Percentiles rank a stretch among this genome's conserved stretches.
Conservation (phyloP, 2,113 vertebrate species). For the Otolemur garnettii region DNA sequence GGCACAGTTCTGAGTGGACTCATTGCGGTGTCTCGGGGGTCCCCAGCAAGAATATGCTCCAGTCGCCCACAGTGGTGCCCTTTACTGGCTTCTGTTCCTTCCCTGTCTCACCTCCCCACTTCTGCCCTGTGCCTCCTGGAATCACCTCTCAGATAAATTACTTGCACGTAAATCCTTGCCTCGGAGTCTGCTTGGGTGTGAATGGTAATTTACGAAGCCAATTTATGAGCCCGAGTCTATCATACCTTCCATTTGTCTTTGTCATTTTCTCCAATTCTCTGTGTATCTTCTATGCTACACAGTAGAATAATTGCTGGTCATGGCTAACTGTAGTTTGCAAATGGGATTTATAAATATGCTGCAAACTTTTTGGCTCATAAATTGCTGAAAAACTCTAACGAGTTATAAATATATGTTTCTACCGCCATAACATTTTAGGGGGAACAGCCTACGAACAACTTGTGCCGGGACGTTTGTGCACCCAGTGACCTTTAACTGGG, state of each 20-base stretch:
- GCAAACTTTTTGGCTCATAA: slow-evolving; percentile 67
- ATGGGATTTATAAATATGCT: slow-evolving; percentile 63
- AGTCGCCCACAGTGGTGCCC: too few relatives aligned
- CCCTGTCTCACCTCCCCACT: neutral
- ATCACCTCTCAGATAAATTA: neutral
- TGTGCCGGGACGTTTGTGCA: slow-evolving; percentile 48
- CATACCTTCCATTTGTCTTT: neutral
- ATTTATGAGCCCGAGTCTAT: neutral
- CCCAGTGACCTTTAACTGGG: slow-evolving; percentile 49
- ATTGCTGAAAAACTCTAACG: slow-evolving; percentile 56
- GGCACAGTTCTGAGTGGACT: neutral
- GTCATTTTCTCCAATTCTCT: neutral
- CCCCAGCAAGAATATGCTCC: neutral
- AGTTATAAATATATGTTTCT: slow-evolving; percentile 66
- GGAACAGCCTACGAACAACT: slow-evolving; percentile 13
- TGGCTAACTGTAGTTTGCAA: slow-evolving; percentile 47
- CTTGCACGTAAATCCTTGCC: slow-evolving; percentile 14
- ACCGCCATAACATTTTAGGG: slow-evolving; percentile 62
- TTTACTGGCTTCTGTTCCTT: neutral
- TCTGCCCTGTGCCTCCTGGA: neutral
- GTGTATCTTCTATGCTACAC: neutral
- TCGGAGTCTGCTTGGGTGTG: neutral
- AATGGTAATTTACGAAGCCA: slow-evolving; percentile 41
- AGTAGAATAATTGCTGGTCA: neutral
- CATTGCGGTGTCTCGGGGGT: neutral